Evolutionary conservation across 2,113 vertebrate species (phyloP).

Genomic region (Calcarius ornatus): DNA sequence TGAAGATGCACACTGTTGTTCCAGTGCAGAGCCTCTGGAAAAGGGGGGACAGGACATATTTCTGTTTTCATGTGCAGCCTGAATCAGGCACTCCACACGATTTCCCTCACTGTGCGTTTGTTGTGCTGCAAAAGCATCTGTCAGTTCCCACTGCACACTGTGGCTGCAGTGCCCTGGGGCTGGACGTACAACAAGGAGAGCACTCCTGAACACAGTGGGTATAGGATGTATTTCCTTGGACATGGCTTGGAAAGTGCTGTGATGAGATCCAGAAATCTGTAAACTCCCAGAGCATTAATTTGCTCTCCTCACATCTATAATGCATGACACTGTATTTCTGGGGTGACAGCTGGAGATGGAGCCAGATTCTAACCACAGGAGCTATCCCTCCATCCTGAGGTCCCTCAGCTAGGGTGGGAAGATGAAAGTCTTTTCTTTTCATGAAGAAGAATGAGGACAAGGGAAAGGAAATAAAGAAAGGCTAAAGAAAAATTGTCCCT

Average conservation of each 20-base stretch:
- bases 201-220: neutral
- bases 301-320: neutral
- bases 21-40: neutral
- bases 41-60: neutral
- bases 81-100: neutral
- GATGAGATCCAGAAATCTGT: neutral
- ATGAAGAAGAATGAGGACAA: neutral
- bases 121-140: neutral
- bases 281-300: neutral
- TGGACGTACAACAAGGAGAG: neutral
- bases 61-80: neutral
- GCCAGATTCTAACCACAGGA: neutral
- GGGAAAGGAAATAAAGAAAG: neutral
- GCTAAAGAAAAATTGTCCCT: neutral
- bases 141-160: neutral
- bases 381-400: no score
- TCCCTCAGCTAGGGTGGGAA: neutral
- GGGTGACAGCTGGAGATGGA: neutral
- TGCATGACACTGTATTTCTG: neutral
- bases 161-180: neutral
- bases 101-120: neutral
- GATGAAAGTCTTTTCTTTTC: neutral
- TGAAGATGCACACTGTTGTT: neutral
- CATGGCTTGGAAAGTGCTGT: neutral
- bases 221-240: neutral